These are phyloP conservation scores for Papilio helenus DNA, from an alignment of 1,140 invertebrate genomes.

Conservation along the genomic window DNA sequence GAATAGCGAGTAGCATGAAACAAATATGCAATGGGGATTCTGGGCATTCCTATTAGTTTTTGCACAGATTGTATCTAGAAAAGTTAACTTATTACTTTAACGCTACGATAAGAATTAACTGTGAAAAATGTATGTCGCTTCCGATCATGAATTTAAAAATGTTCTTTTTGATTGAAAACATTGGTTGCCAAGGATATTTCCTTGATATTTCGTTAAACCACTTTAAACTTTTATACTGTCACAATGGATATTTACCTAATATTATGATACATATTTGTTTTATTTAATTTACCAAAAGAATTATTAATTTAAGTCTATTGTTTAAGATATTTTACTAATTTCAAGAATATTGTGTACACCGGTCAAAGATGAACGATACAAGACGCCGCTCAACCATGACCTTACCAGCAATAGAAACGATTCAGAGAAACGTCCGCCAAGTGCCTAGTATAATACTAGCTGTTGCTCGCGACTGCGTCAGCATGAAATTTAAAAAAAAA, in stretches of 20 bases:
- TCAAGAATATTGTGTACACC: slow-evolving; percentile 18
- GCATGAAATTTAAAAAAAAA: no score
- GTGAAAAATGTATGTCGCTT: neutral
- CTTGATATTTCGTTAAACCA: neutral
- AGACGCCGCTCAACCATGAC: slow-evolving; percentile 51
- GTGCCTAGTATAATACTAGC: no score
- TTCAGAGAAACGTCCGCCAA: slow-evolving; percentile 68
- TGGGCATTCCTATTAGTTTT: no score
- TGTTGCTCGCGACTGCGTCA: no score
- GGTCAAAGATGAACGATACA: slow-evolving; percentile 51
- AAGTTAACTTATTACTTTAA: neutral
- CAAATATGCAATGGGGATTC: no score
- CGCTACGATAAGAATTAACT: no score
- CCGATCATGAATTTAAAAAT: neutral
- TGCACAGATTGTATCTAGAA: neutral
- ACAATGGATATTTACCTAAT: neutral
- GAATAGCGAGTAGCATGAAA: no score
- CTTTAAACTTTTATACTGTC: neutral
- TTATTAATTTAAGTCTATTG: slow-evolving; percentile 1
- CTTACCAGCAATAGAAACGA: slow-evolving; percentile 70
- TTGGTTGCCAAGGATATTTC: slow-evolving; percentile 8
- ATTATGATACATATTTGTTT: neutral
- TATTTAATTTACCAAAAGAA: neutral
- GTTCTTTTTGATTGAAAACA: neutral
- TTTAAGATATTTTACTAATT: slow-evolving; percentile 35